Evolutionary conservation across 37 sponge, comb jelly and placozoan species (phyloP), one percentile per base, ranked within the genome.

Genomic region (Hexactinellida sp.): DNA sequence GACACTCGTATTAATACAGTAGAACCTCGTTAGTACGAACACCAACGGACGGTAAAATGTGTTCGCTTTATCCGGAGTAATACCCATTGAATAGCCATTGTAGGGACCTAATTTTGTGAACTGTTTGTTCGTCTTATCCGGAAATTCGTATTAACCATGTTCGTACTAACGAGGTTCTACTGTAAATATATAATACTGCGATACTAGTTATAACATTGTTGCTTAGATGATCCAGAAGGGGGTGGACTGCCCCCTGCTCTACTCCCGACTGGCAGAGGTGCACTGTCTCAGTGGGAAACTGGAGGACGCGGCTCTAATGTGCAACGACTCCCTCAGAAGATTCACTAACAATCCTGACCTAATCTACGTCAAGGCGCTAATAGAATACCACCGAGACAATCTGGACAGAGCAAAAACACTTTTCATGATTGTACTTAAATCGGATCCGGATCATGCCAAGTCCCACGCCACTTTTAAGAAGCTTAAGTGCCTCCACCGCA

Each of bases 261-360:
- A 63, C 34, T 63, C 76, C 25, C 3, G 13, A 63, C 76, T 25
- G 13, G 76, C 76, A 63, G 76, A 63, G 13, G 76, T 23, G 3
- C 21, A n/a, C 34, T 63, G 76, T 63, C 76, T 63, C 5, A 63
- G 13, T 1, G 76, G 76, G 5, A n/a, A 63, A 7, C 76, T 63
- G 28, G 83, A 55, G 34, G 91, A 88, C 21, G 91, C 91, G 13
- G 13, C 32, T 63, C 19, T 3, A 7, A 63, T 63, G 25, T 82
- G 0, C 88, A 99, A 95, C 89, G 97, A 92, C 37, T 28, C 94
- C 19, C 84, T 99, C 7, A 85, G 90, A 71, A 38, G 7, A 21
- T 90, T 95, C 84, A 37, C 85, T n/a, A 84, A 87, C 39, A 95
- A 95, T 88, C 89, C 89, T 38, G 96, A 95, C 89, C 97, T 97